Percentiles rank a stretch among this genome's conserved stretches.
phyloP scores from a whole-genome alignment of 2,797 vertebrate species.

The Macropus fuliginosus region DNA sequence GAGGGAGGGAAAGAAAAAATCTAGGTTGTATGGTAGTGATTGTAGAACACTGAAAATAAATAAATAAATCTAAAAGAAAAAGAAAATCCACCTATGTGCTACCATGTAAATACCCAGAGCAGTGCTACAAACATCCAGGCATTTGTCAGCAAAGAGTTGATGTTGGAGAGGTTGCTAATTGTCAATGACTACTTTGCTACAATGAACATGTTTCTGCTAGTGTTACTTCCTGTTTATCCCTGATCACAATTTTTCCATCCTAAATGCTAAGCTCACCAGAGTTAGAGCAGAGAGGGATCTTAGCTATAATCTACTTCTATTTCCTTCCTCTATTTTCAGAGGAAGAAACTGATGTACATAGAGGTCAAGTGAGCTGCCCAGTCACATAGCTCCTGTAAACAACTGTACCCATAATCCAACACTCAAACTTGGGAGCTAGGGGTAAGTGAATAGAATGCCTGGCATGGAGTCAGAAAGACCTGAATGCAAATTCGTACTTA shows the following conservation, averaged over 20 bases:
- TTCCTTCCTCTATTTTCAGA: not conserved
- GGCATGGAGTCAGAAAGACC: not conserved
- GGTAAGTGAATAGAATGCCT: not conserved
- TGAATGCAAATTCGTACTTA: not conserved
- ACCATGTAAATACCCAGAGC: constrained; percentile 69
- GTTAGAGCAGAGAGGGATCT: not conserved
- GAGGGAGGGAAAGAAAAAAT: too few species aligned
- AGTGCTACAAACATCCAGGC: constrained; percentile 40
- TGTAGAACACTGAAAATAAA: too few species aligned
- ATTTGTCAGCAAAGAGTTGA: constrained; percentile 63
- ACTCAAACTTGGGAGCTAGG: not conserved
- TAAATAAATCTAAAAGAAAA: too few species aligned
- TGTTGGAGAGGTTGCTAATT: constrained; percentile 36
- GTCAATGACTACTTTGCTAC: not conserved
- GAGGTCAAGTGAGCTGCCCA: not conserved
- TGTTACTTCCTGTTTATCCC: constrained; percentile 38
- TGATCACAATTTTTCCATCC: not conserved
- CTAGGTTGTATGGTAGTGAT: too few species aligned
- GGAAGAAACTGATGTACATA: not conserved
- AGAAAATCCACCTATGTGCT: constrained; percentile 34
- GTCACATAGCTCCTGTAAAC: not conserved
- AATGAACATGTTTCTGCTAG: constrained; percentile 36
- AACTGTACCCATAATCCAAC: not conserved
- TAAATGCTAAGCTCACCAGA: not conserved
- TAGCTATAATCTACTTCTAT: not conserved